Evolutionary conservation across 2,113 vertebrate genomes (phyloP).

Genomic region (Microcebus griseorufus): DNA sequence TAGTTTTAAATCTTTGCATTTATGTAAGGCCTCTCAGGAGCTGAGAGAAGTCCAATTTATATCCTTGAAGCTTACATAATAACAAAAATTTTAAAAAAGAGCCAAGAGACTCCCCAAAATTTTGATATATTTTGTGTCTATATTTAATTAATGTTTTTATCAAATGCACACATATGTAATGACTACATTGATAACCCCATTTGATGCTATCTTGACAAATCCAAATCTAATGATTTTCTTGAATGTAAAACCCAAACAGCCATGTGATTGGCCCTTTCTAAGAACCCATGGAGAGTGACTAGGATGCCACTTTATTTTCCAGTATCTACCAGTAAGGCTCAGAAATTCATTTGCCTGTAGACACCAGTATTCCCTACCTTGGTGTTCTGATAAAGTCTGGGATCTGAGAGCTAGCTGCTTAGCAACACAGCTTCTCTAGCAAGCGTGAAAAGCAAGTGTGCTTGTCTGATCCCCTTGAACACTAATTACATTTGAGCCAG

Average conservation of each 20-base stretch:
- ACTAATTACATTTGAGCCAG: constrained; percentile 2
- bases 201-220: neutral
- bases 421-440: neutral
- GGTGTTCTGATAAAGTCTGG: neutral
- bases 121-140: neutral
- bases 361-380: neutral
- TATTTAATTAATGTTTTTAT: constrained; percentile 1
- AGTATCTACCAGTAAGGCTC: neutral
- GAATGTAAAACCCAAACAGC: neutral
- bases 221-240: neutral
- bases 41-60: neutral
- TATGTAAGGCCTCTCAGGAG: neutral
- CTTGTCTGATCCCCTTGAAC: neutral
- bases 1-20: neutral
- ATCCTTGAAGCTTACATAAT: neutral
- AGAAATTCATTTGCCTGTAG: neutral
- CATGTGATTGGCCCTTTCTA: neutral
- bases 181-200: neutral
- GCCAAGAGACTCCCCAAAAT: neutral
- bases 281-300: neutral
- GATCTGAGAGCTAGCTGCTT: neutral
- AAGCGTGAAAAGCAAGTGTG: neutral
- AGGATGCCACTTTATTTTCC: neutral
- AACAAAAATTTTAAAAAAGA: neutral
- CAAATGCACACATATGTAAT: neutral